A percentile compares a stretch with the other conserved stretches of the same genome.
Conservation (phyloP, 2,113 vertebrate genomes). For the Trogon surrucura region DNA sequence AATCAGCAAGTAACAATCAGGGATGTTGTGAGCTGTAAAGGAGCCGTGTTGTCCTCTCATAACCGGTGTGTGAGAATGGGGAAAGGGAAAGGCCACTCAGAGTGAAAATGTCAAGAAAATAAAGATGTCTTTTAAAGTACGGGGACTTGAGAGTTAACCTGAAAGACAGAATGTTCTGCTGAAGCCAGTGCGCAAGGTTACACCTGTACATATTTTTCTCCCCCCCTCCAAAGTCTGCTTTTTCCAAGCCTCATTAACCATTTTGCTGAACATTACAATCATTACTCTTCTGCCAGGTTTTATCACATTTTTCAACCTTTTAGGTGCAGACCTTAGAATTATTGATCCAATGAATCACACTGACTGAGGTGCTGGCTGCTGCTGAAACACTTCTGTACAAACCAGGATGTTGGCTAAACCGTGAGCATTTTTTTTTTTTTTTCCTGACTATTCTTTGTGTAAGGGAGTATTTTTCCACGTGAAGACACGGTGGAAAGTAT, state of each 20-base stretch:
- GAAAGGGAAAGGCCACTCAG: background rate
- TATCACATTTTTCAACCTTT: slow-evolving; percentile 66
- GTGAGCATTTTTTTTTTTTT: background rate
- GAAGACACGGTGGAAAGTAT: background rate
- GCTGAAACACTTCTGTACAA: background rate
- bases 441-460: background rate
- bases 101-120: background rate
- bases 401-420: background rate
- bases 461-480: background rate
- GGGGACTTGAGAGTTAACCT: background rate
- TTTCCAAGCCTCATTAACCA: slow-evolving; percentile 59
- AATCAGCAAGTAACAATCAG: background rate
- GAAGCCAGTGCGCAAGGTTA: slow-evolving; percentile 5
- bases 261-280: slow-evolving; percentile 66
- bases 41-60: background rate
- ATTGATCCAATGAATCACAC: slow-evolving; percentile 71
- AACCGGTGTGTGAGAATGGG: background rate
- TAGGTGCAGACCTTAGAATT: slow-evolving; percentile 66
- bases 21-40: background rate
- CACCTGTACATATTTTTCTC: background rate
- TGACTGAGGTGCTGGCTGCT: slow-evolving; percentile 50
- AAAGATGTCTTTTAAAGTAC: background rate
- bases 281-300: slow-evolving; percentile 63
- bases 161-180: background rate
- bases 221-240: background rate